Evolutionary conservation across 1,140 invertebrate genomes (phyloP), one percentile per base, ranked within the genome.

Genomic region (Caenorhabditis remanei): DNA sequence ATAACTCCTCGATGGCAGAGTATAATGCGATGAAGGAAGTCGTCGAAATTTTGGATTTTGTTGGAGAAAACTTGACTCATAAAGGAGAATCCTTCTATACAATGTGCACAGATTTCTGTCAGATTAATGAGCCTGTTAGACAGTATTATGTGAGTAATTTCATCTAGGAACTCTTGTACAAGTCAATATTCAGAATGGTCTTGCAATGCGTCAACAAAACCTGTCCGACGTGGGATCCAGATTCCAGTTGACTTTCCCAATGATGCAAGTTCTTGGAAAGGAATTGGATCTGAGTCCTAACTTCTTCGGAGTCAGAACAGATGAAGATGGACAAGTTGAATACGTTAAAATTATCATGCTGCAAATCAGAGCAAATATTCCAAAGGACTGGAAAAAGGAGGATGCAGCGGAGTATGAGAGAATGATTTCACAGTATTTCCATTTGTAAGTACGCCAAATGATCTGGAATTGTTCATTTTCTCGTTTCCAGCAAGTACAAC

Each of bases 261-360:
- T 93, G 21, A 92, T 92, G 40, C 91, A 92, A 40, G 91, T 92
- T 84, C 88, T 92, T 11, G 91, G 92, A 16, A 87, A 92, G 48
- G 91, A 92, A 85, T 48, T 92, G 32, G 91, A 93, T 79, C 88
- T 92, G 87, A 92, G 92, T 65, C 92, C 91, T n/a, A 89, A 92
- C 65, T 93, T 92, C 83, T 92, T 92, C 50, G 91, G 91, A 16
- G 91, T 92, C 55, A 46, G 55, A 41, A 71, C 41, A 4, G 41
- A 82, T 61, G 82, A 84, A 41, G 65, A 87, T 58, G 61, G 67
- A 43, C 6, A 46, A 19, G 56, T 88, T 0, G 65, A 84, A 21
- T 88, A 71, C 55, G 55, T 88, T 6, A 88, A 85, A 40, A 85
- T 88, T 8, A 75, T 88, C 21, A 61, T 56, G 50, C 48, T 85